Evolutionary conservation across 1,140 invertebrate species (phyloP).

Genomic region (Aculops lycopersici): DNA sequence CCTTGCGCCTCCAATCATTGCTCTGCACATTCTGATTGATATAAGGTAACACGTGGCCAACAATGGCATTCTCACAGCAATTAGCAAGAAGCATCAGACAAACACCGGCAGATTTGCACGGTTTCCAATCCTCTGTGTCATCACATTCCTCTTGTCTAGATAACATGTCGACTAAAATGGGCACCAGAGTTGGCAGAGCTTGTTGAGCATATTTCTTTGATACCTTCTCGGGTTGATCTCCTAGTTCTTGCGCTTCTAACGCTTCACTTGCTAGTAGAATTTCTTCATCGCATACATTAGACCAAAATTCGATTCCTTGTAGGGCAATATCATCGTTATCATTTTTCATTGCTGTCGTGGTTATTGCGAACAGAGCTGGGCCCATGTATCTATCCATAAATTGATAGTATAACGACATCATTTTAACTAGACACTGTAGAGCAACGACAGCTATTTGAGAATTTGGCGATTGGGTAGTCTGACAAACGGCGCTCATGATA

Average conservation of each 20-base stretch:
- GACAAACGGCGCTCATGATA: constrained; percentile 91
- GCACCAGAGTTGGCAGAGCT: constrained; percentile 71
- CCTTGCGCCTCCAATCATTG: constrained; percentile 68
- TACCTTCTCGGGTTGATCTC: constrained; percentile 52
- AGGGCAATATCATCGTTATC: constrained; percentile 76
- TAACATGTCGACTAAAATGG: constrained; percentile 64
- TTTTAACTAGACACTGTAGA: constrained; percentile 90
- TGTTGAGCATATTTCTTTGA: constrained; percentile 74
- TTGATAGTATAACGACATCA: constrained; percentile 91
- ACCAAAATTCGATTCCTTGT: constrained; percentile 99
- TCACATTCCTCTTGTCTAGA: constrained; percentile 54
- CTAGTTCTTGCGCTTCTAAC: constrained; percentile 60
- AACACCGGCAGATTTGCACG: constrained; percentile 93
- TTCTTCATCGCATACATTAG: constrained; percentile 96
- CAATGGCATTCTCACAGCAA: constrained; percentile 85
- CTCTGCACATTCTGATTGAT: constrained; percentile 75
- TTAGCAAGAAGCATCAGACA: constrained; percentile 87
- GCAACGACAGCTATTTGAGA: constrained; percentile 56
- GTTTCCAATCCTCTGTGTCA: constrained; percentile 98
- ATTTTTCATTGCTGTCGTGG: constrained; percentile 89
- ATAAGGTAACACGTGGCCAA: constrained; percentile 83
- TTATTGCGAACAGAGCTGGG: constrained; percentile 88
- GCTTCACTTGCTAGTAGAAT: constrained; percentile 80
- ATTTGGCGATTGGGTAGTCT: constrained; percentile 33
- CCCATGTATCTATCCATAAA: constrained; percentile 98